Percentiles rank a stretch among this genome's conserved stretches.
phyloP scores from a whole-genome alignment of 2,888 invertebrate species.

The Agrenia bidenticulata region DNA sequence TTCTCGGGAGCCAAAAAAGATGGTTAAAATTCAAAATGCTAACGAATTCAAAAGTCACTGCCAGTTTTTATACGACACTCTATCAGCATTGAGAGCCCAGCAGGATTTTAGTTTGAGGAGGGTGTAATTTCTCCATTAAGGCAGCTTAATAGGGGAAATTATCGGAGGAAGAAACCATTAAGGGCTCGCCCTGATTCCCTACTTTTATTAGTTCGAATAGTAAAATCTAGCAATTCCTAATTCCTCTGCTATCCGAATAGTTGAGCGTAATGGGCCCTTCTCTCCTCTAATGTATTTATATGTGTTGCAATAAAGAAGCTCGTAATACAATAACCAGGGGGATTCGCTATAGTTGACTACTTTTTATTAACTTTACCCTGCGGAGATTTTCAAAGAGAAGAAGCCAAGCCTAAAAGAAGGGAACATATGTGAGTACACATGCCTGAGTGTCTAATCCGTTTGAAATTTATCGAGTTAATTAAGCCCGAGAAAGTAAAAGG shows the following conservation, averaged over 20 bases:
- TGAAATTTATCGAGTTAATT: constrained; percentile 21
- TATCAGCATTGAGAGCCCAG: background rate
- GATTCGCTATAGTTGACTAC: too few relatives aligned
- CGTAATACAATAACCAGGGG: too few relatives aligned
- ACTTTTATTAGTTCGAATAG: too few relatives aligned
- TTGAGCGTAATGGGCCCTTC: too few relatives aligned
- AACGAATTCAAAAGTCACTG: background rate
- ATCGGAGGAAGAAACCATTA: background rate
- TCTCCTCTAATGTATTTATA: too few relatives aligned
- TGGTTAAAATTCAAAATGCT: constrained; percentile 3
- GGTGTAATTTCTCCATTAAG: constrained; percentile 13
- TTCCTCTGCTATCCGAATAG: too few relatives aligned
- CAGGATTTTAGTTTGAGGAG: constrained; percentile 6
- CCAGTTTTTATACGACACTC: background rate
- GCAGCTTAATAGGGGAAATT: constrained; percentile 2
- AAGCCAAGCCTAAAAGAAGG: background rate
- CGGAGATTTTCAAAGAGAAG: too few relatives aligned
- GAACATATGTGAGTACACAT: background rate
- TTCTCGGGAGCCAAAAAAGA: background rate
- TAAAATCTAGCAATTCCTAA: too few relatives aligned
- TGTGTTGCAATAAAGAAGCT: too few relatives aligned
- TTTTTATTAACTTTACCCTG: too few relatives aligned
- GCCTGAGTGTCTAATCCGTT: background rate
- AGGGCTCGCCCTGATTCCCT: background rate
- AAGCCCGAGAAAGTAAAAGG: constrained; percentile 7